Evolutionary conservation across 1,140 invertebrate genomes (phyloP).

Genomic region (Cydia pomonella): DNA sequence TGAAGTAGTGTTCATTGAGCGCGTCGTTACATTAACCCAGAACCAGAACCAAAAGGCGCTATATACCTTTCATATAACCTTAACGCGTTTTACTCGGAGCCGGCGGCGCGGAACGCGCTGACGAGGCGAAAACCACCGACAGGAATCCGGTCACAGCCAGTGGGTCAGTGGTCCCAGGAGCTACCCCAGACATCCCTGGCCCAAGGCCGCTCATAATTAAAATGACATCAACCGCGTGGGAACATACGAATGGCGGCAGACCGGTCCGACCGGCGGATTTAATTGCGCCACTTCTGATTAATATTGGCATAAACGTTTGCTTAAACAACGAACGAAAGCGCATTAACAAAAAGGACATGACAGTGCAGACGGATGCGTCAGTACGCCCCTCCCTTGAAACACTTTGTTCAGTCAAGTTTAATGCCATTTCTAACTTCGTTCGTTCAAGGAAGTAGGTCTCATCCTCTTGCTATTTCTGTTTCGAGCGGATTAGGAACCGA

Average conservation of each 20-base stretch:
- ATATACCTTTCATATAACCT: neutral
- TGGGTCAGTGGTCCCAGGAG: constrained; percentile 63
- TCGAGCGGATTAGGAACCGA: constrained; percentile 62
- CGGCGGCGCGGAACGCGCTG: constrained; percentile 48
- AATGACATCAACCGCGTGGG: constrained; percentile 76
- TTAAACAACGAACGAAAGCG: constrained; percentile 70
- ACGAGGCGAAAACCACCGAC: constrained; percentile 58
- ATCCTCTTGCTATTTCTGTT: constrained; percentile 61
- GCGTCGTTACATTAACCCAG: constrained; percentile 3
- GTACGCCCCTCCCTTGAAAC: constrained; percentile 44
- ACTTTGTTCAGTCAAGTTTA: constrained; percentile 16
- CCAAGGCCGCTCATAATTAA: constrained; percentile 70
- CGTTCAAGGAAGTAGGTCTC: constrained; percentile 68
- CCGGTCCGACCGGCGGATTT: constrained; percentile 65
- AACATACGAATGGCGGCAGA: constrained; percentile 67
- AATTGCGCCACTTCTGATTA: constrained; percentile 63
- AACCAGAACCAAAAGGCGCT: constrained; percentile 4
- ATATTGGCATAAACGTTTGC: constrained; percentile 63
- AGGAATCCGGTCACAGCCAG: constrained; percentile 59
- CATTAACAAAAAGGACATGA: constrained; percentile 63
- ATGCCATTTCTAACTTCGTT: neutral
- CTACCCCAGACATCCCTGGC: constrained; percentile 54
- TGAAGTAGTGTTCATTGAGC: constrained; percentile 42
- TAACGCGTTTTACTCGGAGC: constrained; percentile 22
- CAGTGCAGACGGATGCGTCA: constrained; percentile 69